Evolutionary conservation across 1,140 invertebrate species (phyloP), one percentile per base, ranked within the genome.

Genomic region (Lordiphosa collinella): DNA sequence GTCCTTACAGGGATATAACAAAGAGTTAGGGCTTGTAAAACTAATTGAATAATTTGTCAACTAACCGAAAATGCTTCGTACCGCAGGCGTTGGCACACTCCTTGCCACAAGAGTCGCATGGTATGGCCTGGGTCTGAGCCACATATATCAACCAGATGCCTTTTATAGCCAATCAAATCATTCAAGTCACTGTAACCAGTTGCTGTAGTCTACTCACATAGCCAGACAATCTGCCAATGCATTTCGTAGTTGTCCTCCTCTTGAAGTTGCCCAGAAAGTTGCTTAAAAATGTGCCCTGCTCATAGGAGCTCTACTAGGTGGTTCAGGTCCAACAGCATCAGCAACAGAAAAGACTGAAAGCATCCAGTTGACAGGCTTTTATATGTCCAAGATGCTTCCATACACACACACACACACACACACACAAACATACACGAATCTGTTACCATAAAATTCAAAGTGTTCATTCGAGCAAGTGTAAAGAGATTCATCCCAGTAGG

Each of bases 41-140:
- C 1, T 13, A 1, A 10, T n/a, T 9, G 6, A 2, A 35, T 32
- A 12, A 7, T 13, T 1, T 6, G 4, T 29, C 25, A 2, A 35
- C 58, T 65, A 41, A 88, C 56, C 91, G 74, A 71, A 91, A 91
- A 47, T 91, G 90, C 16, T 91, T 89, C 0, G 91, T 92, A n/a
- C 91, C 91, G 38, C 91, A 92, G 1, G 90, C 90, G 13, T 88
- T 88, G 32, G 89, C 86, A 56, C 91, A 92, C 55, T 92, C 91
- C 47, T 90, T 90, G 7, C 91, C 91, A 40, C 91, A 92, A 2
- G 91, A 91, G 51, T 91, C 90, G 29, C 91, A 92, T 2, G 90
- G 89, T 12, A 91, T 62, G n/a, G 89, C 89, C 37, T 64, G 59
- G 4, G 41, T 61, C 31, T 31, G 66, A 14, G 62, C 8, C 8